phyloP scores from a whole-genome alignment of 2,797 vertebrate species.

The Sebastes minor region DNA sequence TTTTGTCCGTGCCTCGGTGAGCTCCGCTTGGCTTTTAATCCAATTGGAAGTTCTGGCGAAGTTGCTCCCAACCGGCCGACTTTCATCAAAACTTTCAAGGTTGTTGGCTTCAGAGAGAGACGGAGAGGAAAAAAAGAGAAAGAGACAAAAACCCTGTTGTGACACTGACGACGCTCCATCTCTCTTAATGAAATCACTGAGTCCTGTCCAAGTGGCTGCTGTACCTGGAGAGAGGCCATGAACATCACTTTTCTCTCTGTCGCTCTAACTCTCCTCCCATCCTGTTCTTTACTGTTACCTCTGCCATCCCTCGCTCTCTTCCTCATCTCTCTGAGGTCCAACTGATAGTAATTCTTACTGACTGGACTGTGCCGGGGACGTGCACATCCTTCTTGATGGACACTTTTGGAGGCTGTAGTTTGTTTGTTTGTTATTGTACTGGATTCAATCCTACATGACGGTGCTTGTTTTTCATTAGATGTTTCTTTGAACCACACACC shows the following conservation, averaged over 20 bases:
- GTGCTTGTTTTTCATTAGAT: neutral
- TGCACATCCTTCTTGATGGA: no score
- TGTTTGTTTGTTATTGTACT: neutral
- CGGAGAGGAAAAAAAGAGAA: neutral
- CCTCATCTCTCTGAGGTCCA: conserved; percentile 8
- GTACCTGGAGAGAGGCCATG: conserved; percentile 63
- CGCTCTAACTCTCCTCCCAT: conserved; percentile 5
- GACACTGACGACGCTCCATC: conserved; percentile 54
- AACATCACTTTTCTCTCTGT: conserved; percentile 51
- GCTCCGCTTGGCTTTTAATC: neutral
- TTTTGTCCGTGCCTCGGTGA: neutral
- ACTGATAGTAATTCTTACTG: neutral
- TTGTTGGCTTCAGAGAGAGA: conserved; percentile 49
- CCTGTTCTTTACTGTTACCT: neutral
- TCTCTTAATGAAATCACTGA: conserved; percentile 69
- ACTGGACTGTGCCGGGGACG: neutral
- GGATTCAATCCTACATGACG: neutral
- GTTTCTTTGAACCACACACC: neutral
- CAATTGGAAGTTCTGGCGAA: conserved; percentile 8
- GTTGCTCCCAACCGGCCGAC: neutral
- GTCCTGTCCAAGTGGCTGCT: conserved; percentile 60
- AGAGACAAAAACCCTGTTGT: neutral
- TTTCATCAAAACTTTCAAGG: conserved; percentile 67
- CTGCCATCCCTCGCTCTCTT: neutral
- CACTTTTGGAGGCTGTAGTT: neutral